Conservation (phyloP, 2,113 vertebrate species). For the Neogale vison region DNA sequence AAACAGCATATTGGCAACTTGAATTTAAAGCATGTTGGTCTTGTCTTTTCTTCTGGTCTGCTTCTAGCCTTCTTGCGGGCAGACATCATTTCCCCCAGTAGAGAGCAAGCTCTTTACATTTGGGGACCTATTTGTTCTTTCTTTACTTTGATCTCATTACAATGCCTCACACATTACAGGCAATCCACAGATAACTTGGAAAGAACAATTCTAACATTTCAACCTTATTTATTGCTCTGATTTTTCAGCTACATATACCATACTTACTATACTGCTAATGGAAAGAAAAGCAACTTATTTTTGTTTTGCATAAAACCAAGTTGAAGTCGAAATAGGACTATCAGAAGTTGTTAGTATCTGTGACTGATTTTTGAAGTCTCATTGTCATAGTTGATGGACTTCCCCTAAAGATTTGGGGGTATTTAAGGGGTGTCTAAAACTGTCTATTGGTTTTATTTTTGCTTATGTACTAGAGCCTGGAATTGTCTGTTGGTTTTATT, state of each 20-base stretch:
- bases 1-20: neutral
- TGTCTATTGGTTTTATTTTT: slow-evolving; percentile 46
- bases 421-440: neutral
- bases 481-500: neutral
- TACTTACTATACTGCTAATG: neutral
- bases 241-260: neutral
- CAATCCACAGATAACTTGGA: neutral
- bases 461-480: neutral
- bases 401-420: neutral
- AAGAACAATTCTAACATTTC: slow-evolving; percentile 29
- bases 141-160: neutral
- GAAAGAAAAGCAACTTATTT: slow-evolving; percentile 15
- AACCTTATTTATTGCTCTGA: neutral
- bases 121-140: neutral
- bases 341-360: neutral
- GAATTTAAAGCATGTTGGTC: neutral
- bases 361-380: neutral
- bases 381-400: neutral
- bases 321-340: neutral
- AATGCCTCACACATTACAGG: neutral
- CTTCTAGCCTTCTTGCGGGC: neutral
- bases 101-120: neutral
- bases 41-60: neutral
- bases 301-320: neutral
- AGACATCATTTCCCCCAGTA: neutral